A percentile compares a stretch with the other conserved stretches of the same genome.
Conservation (phyloP, 2,113 vertebrate species). For the Channa argus region DNA sequence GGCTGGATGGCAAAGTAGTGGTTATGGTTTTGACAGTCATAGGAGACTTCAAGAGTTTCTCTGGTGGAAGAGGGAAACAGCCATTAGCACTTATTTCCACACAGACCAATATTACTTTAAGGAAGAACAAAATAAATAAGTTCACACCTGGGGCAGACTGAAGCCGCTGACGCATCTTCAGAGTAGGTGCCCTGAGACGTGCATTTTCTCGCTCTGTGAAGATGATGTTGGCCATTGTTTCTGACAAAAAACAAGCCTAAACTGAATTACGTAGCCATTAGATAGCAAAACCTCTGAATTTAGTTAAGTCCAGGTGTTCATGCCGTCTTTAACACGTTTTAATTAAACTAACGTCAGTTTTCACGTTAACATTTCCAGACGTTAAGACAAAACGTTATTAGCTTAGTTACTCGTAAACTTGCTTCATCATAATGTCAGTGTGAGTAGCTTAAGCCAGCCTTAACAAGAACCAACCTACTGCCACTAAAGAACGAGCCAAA, state of each 20-base stretch:
- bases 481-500: no score
- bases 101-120: rapidly evolving
- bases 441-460: no score
- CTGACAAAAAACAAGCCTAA: slow-evolving; percentile 33
- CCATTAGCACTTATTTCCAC: not conserved
- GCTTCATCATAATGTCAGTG: no score
- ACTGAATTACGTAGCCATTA: no score
- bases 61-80: slow-evolving; percentile 27
- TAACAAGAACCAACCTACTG: no score
- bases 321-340: no score
- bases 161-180: slow-evolving; percentile 69
- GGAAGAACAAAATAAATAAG: not conserved
- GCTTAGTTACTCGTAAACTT: no score
- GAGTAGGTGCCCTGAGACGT: slow-evolving; percentile 20
- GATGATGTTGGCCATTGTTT: slow-evolving; percentile 60
- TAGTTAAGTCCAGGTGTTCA: no score
- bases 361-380: no score
- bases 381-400: no score
- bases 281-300: no score
- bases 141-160: slow-evolving; percentile 72
- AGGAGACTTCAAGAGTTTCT: slow-evolving; percentile 56
- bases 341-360: no score
- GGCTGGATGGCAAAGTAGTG: slow-evolving; percentile 57
- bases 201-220: slow-evolving; percentile 69
- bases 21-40: slow-evolving; percentile 42